Percentiles rank a stretch among this genome's conserved stretches.
These are phyloP conservation scores for Crypturellus undulatus DNA, from an alignment of 2,113 vertebrate genomes.

Conservation along the genomic window DNA sequence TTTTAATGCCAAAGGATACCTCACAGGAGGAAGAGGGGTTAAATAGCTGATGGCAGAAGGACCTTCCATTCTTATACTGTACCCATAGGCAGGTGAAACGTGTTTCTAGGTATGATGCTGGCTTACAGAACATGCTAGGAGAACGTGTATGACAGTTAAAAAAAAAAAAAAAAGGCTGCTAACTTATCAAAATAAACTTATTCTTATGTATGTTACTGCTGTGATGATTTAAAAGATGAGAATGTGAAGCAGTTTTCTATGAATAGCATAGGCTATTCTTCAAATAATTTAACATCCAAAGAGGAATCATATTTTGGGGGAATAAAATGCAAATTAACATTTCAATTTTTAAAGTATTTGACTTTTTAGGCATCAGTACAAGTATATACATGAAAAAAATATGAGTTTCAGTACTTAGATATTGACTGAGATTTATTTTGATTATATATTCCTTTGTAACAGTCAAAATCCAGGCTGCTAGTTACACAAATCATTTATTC, in stretches of 20 bases:
- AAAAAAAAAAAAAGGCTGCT: neutral
- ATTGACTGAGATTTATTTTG: neutral
- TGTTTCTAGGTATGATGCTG: neutral
- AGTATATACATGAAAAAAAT: neutral
- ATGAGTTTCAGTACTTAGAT: neutral
- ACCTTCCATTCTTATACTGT: neutral
- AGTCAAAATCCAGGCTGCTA: slow-evolving; percentile 3
- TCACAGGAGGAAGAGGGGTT: slow-evolving; percentile 22
- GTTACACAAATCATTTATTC: slow-evolving; percentile 9
- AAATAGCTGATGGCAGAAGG: neutral
- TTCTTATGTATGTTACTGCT: neutral
- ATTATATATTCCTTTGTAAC: neutral
- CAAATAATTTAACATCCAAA: neutral
- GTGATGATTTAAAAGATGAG: neutral
- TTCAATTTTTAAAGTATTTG: neutral
- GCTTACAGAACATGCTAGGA: neutral
- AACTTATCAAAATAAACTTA: neutral
- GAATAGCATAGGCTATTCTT: neutral
- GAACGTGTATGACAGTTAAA: neutral
- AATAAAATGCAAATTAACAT: neutral
- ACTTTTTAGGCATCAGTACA: neutral
- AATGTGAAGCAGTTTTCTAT: neutral
- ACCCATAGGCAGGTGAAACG: neutral
- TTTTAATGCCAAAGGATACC: slow-evolving; percentile 59
- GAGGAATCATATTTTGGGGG: neutral